Percentiles rank a stretch among this genome's conserved stretches.
These are phyloP conservation scores for Oreochromis grahami DNA, from an alignment of 2,797 vertebrate species.

Conservation along the genomic window DNA sequence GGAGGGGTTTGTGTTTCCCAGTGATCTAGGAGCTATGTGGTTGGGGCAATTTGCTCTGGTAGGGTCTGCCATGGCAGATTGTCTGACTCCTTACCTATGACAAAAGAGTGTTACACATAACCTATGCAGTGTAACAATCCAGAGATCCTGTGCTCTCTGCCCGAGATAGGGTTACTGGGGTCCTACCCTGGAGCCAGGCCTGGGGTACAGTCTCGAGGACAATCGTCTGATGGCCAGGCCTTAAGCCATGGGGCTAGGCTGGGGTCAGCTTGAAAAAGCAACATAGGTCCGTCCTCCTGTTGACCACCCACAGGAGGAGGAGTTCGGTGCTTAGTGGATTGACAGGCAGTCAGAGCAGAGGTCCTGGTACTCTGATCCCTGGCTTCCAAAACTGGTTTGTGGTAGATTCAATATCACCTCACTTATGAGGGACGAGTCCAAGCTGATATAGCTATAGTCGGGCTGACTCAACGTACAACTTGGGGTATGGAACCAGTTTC, in stretches of 20 bases:
- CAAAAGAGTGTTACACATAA: neutral
- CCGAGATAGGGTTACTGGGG: neutral
- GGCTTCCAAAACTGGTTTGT: neutral
- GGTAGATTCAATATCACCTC: neutral
- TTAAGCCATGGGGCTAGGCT: neutral
- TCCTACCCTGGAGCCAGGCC: neutral
- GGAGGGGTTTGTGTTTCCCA: neutral
- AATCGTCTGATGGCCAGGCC: neutral
- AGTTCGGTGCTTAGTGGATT: neutral
- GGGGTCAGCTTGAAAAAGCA: neutral
- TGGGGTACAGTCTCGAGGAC: neutral
- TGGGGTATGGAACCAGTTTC: neutral
- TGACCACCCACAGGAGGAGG: neutral
- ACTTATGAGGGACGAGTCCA: neutral
- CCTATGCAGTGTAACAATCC: neutral
- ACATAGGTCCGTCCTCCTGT: neutral
- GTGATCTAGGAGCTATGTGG: neutral
- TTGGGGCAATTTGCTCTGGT: neutral
- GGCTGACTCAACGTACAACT: neutral
- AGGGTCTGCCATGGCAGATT: neutral
- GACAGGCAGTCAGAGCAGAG: neutral
- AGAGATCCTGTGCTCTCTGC: neutral
- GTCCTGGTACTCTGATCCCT: neutral
- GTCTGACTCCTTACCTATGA: neutral
- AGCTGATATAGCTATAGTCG: neutral